Base-by-base conservation (phyloP, 1,140 invertebrate genomes). In the Drosophila repleta region DNA sequence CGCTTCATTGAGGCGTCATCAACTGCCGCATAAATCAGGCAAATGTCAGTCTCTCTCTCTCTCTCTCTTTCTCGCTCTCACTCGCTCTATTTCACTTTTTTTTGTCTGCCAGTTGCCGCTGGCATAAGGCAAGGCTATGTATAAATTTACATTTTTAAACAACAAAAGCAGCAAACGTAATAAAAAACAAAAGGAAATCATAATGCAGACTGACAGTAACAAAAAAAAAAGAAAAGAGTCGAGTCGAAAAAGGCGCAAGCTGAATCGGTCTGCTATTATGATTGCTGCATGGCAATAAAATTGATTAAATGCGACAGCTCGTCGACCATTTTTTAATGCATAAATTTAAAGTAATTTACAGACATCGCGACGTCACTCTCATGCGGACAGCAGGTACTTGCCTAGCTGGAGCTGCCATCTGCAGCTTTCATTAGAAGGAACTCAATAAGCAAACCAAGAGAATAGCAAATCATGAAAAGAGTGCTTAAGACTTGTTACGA, bases 111-210 rank as follows among this genome's bases (percentile, higher is more conserved):
- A n/a, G n/a, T 39, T 41, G 43, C n/a, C n/a, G 49, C n/a, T 41
- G 39, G n/a, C 46, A 51, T 21, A 37, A 53, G 32, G 7, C 46
- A 63, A 63, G 66, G 56, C 72, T 53, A 85, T 87, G 82, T 88
- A 85, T 87, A 87, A 85, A 85, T 85, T 85, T 85, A 58, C 82
- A 85, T 85, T 76, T 85, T 82, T 85, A 68, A 78, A 65, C 82
- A 85, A 87, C 74, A 76, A 74, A 78, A 82, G 70, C 57, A 51
- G 49, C 35, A 56, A 76, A 79, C 76, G 80, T 76, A 76, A 84
- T 76, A 76, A 84, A 73, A 56, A 49, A 18, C 6, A 46, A 63
- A 26, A 29, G n/a, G 15, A 24, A 37, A 58, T 39, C 62, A 66
- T 69, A 69, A 62, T 53, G 26, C 46, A 66, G 52, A 39, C 18